Evolutionary conservation across 2,797 vertebrate genomes (phyloP).

Genomic region (Coregonus suidteri): DNA sequence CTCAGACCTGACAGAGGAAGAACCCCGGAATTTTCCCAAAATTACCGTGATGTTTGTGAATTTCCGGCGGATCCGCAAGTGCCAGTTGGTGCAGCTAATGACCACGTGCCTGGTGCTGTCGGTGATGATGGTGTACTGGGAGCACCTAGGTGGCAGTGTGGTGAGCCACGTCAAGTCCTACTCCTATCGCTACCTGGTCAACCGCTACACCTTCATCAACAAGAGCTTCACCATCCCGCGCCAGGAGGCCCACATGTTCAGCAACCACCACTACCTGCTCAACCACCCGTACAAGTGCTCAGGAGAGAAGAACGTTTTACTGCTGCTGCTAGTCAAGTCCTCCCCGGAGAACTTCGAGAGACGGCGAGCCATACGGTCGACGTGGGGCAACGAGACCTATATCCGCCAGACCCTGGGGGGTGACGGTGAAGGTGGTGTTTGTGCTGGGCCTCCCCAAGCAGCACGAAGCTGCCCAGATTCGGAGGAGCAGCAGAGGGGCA

Average conservation of each 20-base stretch:
- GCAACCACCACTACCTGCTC: constrained; percentile 82
- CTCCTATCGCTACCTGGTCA: constrained; percentile 88
- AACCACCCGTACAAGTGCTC: constrained; percentile 85
- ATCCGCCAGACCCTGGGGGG: constrained; percentile 76
- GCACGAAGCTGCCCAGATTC: constrained; percentile 15
- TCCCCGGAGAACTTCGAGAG: constrained; percentile 84
- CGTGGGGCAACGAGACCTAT: constrained; percentile 91
- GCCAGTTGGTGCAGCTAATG: constrained; percentile 81
- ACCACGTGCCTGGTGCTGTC: constrained; percentile 84
- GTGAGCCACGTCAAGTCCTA: constrained; percentile 87
- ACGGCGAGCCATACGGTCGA: constrained; percentile 85
- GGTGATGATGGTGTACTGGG: constrained; percentile 86
- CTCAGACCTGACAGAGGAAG: constrained; percentile 44
- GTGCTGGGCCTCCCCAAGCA: constrained; percentile 77
- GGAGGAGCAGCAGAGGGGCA: constrained; percentile 23
- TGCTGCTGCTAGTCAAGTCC: constrained; percentile 90
- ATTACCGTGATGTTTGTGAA: constrained; percentile 82
- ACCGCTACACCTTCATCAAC: constrained; percentile 84
- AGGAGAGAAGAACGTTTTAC: constrained; percentile 78
- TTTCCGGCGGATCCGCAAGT: constrained; percentile 80
- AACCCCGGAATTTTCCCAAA: constrained; percentile 2
- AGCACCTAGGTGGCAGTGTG: constrained; percentile 74
- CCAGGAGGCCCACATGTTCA: constrained; percentile 66
- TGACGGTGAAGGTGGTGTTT: constrained; percentile 89
- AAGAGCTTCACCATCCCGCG: constrained; percentile 81